A percentile compares a stretch with the other conserved stretches of the same genome.
Conservation (phyloP, 2,797 vertebrate species). For the Pelochelys cantorii region DNA sequence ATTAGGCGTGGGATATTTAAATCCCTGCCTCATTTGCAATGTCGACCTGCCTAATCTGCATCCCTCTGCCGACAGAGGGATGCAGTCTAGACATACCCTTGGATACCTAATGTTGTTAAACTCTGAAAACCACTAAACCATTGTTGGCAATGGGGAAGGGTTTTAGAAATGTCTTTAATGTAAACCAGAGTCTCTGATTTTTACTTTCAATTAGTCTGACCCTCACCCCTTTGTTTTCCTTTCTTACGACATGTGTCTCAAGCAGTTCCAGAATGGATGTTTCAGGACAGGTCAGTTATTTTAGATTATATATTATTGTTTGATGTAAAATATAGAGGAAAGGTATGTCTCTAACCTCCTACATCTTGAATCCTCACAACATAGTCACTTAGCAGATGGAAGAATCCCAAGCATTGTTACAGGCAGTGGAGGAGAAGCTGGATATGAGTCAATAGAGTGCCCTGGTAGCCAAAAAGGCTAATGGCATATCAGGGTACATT, state of each 20-base stretch:
- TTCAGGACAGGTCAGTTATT: neutral
- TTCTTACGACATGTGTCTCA: neutral
- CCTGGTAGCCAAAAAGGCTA: no score
- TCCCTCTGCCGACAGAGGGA: no score
- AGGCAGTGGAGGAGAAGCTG: no score
- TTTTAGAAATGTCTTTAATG: neutral
- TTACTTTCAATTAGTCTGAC: neutral
- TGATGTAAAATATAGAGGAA: neutral
- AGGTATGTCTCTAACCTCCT: neutral
- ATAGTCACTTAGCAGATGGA: neutral
- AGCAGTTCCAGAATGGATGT: neutral
- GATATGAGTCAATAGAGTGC: no score
- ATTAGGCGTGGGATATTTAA: no score
- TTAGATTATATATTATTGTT: neutral
- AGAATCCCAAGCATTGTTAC: no score
- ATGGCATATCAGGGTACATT: no score
- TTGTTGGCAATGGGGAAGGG: neutral
- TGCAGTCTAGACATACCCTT: no score
- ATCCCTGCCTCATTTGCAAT: no score
- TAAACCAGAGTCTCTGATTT: neutral
- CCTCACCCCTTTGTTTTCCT: neutral
- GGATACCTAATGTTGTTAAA: neutral
- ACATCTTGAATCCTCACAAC: neutral
- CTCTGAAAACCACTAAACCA: neutral
- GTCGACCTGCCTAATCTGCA: no score